Percentiles rank a stretch among this genome's conserved stretches.
Evolutionary conservation across 2,113 vertebrate species (phyloP).

Genomic region (Catagonus wagneri): DNA sequence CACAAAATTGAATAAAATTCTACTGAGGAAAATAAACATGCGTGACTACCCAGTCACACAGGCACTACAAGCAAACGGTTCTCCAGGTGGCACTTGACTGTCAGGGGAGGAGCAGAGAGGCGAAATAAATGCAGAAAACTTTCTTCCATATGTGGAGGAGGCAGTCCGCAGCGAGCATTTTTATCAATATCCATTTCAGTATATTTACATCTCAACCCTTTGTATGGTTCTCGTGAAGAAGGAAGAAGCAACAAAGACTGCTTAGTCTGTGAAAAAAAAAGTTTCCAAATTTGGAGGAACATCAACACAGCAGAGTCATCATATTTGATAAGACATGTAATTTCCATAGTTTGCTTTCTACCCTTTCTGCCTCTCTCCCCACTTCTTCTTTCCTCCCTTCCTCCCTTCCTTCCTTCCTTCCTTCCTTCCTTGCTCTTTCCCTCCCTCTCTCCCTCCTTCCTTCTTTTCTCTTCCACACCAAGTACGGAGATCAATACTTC

Average conservation of each 20-base stretch:
- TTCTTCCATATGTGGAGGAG: fast-evolving
- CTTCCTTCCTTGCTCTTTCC: fast-evolving
- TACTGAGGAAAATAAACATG: background rate
- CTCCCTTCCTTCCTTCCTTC: fast-evolving
- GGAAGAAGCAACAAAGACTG: background rate
- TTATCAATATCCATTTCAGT: background rate
- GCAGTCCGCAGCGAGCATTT: fast-evolving
- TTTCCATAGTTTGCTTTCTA: fast-evolving
- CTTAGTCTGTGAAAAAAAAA: background rate
- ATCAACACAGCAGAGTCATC: fast-evolving
- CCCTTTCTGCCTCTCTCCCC: fast-evolving
- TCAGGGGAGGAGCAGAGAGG: background rate
- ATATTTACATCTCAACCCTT: background rate
- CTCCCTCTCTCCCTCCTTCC: background rate
- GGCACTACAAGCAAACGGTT: background rate
- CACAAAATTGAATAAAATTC: slow-evolving; percentile 63
- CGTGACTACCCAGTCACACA: background rate
- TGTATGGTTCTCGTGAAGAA: fast-evolving
- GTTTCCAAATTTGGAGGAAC: background rate
- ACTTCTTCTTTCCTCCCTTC: fast-evolving
- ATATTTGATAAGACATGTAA: fast-evolving
- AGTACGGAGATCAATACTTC: slow-evolving; percentile 91
- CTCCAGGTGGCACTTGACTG: slow-evolving; percentile 59
- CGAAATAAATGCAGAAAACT: background rate
- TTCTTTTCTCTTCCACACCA: slow-evolving; percentile 86